phyloP scores from a whole-genome alignment of 2,888 invertebrate species.

The Kuschelorhynchus macadamiae region DNA sequence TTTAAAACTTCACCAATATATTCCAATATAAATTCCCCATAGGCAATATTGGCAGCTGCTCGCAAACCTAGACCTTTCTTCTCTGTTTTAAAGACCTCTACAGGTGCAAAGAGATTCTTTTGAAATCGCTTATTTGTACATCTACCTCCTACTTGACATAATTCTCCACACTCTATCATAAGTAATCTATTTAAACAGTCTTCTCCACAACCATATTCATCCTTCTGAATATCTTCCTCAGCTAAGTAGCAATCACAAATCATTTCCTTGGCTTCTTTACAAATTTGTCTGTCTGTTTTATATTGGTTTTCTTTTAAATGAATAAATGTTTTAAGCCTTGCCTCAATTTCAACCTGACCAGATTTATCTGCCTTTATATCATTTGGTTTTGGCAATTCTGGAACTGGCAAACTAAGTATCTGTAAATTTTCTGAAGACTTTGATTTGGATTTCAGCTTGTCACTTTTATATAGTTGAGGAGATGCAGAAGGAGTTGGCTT shows the following conservation, averaged over 20 bases:
- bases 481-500: slow-evolving; percentile 52
- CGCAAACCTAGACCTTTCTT: slow-evolving; percentile 96
- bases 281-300: slow-evolving; percentile 85
- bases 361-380: slow-evolving; percentile 45
- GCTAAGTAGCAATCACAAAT: slow-evolving; percentile 93
- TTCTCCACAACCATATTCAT: slow-evolving; percentile 92
- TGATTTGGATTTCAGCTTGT: slow-evolving; percentile 39
- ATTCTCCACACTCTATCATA: slow-evolving; percentile 97
- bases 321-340: slow-evolving; percentile 81
- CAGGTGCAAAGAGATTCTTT: slow-evolving; percentile 85
- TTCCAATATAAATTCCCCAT: slow-evolving; percentile 95
- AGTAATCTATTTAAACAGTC: slow-evolving; percentile 96
- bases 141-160: slow-evolving; percentile 89
- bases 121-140: slow-evolving; percentile 97
- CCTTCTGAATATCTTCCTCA: slow-evolving; percentile 87
- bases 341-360: slow-evolving; percentile 69
- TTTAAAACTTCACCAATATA: slow-evolving; percentile 98
- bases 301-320: slow-evolving; percentile 90
- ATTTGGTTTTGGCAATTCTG: slow-evolving; percentile 34
- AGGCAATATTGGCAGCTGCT: slow-evolving; percentile 79
- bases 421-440: slow-evolving; percentile 50
- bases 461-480: slow-evolving; percentile 47
- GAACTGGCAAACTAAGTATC: slow-evolving; percentile 11
- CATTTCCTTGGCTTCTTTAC: slow-evolving; percentile 94
- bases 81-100: slow-evolving; percentile 91